These are phyloP conservation scores for Silvanus unidentatus DNA, from an alignment of 2,888 invertebrate species.

Conservation along the genomic window DNA sequence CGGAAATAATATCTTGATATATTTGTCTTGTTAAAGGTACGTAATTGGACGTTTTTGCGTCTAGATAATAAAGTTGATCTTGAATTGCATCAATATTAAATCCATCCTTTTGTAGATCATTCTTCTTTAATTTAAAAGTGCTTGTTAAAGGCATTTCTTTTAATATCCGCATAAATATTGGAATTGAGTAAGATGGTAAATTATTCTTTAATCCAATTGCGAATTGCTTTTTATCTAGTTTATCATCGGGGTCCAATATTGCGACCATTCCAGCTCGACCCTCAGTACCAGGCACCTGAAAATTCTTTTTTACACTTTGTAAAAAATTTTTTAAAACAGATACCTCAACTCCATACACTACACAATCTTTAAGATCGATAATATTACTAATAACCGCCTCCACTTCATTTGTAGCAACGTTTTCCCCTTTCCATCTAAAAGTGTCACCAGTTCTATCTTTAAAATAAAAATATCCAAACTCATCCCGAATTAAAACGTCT, in stretches of 20 bases:
- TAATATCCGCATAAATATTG: conserved; percentile 78
- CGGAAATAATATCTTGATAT: conserved; percentile 35
- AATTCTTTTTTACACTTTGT: neutral
- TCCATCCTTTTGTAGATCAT: conserved; percentile 77
- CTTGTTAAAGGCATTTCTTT: conserved; percentile 73
- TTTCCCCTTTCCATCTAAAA: conserved; percentile 91
- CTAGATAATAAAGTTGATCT: conserved; percentile 64
- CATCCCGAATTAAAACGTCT: conserved; percentile 85
- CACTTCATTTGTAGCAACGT: conserved; percentile 93
- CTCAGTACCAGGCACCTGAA: conserved; percentile 68
- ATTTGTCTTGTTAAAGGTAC: conserved; percentile 31
- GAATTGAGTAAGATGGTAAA: conserved; percentile 81
- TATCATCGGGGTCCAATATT: conserved; percentile 63
- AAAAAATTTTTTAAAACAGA: conserved; percentile 27
- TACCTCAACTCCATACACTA: conserved; percentile 90
- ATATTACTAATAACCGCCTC: conserved; percentile 81
- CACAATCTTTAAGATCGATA: conserved; percentile 62
- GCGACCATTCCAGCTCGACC: conserved; percentile 94
- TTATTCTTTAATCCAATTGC: conserved; percentile 61
- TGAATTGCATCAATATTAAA: conserved; percentile 64
- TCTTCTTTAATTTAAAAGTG: conserved; percentile 91
- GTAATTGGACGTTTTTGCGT: conserved; percentile 34
- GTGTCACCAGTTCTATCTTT: conserved; percentile 85
- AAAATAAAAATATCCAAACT: conserved; percentile 90
- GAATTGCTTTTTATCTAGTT: conserved; percentile 55